These are phyloP conservation scores for Tyria jacobaeae DNA, from an alignment of 2,888 invertebrate species.

Conservation along the genomic window DNA sequence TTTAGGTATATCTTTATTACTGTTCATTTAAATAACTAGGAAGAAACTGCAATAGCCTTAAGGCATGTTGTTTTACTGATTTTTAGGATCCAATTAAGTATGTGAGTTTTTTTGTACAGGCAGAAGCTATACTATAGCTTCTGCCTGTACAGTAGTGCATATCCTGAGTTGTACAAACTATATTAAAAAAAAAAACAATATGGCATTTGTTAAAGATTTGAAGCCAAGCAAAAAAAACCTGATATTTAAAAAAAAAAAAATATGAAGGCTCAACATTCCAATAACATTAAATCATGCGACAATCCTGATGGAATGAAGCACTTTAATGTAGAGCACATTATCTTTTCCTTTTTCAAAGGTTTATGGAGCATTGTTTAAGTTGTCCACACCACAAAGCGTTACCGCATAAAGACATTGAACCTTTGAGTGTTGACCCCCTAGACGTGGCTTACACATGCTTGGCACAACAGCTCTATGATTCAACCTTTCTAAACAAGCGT, in stretches of 20 bases:
- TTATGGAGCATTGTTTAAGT: constrained; percentile 74
- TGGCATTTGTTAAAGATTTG: not conserved
- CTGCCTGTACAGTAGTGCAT: no score
- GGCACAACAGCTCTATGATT: constrained; percentile 67
- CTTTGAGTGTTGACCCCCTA: constrained; percentile 71
- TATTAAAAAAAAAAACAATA: no score
- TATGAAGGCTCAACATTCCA: constrained; percentile 29
- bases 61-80: no score
- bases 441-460: constrained; percentile 58
- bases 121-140: no score
- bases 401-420: constrained; percentile 74
- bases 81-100: no score
- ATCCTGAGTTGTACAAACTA: no score
- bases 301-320: constrained; percentile 47
- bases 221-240: not conserved
- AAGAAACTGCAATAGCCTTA: no score
- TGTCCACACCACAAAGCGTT: constrained; percentile 68
- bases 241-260: constrained; percentile 12
- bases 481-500: constrained; percentile 63
- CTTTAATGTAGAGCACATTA: constrained; percentile 72
- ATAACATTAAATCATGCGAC: constrained; percentile 35
- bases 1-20: not conserved
- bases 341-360: constrained; percentile 62
- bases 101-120: no score
- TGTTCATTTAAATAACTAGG: not conserved